phyloP scores from a whole-genome alignment of 2,888 invertebrate genomes.

The Xylota sylvarum region DNA sequence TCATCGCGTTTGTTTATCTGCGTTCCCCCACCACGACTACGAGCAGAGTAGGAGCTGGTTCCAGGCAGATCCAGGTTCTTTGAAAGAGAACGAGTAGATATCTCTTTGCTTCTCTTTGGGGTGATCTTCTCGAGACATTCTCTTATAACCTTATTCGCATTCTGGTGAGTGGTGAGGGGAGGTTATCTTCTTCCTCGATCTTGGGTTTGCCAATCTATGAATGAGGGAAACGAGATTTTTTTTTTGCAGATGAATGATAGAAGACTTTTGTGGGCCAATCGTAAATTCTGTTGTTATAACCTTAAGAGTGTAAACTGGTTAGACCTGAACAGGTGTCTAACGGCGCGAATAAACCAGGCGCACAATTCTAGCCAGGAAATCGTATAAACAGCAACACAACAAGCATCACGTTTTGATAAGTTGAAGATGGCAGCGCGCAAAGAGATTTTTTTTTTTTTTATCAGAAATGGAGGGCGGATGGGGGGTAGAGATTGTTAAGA shows the following conservation, averaged over 20 bases:
- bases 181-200: conserved; percentile 43
- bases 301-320: conserved; percentile 71
- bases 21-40: conserved; percentile 10
- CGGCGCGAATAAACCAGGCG: conserved; percentile 57
- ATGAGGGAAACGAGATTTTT: conserved; percentile 65
- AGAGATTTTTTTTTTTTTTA: conserved; percentile 23
- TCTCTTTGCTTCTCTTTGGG: conserved; percentile 41
- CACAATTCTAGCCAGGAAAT: conserved; percentile 72
- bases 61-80: conserved; percentile 42
- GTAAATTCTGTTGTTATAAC: conserved; percentile 71
- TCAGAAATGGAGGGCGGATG: not conserved
- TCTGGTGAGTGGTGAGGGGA: conserved; percentile 29
- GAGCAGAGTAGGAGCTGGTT: no score
- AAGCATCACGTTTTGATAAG: conserved; percentile 38
- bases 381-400: conserved; percentile 11
- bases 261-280: conserved; percentile 75
- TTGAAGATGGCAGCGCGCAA: conserved; percentile 37
- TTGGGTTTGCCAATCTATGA: conserved; percentile 59
- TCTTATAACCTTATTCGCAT: conserved; percentile 53
- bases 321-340: conserved; percentile 75
- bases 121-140: conserved; percentile 25
- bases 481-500: conserved; percentile 5
- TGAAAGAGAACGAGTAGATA: conserved; percentile 39
- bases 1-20: conserved; percentile 67
- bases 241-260: conserved; percentile 62